phyloP scores from a whole-genome alignment of 2,797 vertebrate genomes.

The Otolemur crassicaudatus region DNA sequence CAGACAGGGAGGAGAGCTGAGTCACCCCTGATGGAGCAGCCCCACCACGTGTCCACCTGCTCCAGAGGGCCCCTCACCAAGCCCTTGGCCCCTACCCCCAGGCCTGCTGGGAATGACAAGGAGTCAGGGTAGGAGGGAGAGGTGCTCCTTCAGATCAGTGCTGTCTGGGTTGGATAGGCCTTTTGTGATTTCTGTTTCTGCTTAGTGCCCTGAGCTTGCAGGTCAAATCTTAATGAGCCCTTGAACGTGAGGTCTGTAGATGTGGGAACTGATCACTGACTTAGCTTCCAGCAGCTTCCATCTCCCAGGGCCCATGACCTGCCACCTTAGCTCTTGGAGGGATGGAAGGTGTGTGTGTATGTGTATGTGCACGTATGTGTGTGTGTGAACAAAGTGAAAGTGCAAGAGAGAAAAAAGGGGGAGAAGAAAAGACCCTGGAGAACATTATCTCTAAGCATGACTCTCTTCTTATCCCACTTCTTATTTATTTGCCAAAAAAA shows the following conservation, averaged over 20 bases:
- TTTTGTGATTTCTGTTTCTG: constrained; percentile 25
- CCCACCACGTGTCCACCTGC: not conserved
- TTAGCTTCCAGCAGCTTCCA: not conserved
- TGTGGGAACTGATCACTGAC: not conserved
- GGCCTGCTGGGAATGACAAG: not conserved
- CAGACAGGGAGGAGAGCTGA: not conserved
- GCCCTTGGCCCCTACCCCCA: not conserved
- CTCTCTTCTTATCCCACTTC: not conserved
- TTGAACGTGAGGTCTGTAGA: not conserved
- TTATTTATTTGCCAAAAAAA: not conserved
- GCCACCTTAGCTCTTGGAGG: not conserved
- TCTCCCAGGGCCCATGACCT: not conserved
- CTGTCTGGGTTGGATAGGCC: not conserved
- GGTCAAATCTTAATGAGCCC: not conserved
- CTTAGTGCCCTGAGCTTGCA: not conserved
- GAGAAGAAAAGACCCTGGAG: not conserved
- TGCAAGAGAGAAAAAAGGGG: not conserved
- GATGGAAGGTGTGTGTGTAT: not conserved
- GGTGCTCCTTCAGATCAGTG: not conserved
- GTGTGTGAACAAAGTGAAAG: not conserved
- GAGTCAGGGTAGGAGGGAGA: not conserved
- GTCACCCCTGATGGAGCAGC: not conserved
- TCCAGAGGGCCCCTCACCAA: not conserved
- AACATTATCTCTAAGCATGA: not conserved
- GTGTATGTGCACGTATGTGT: not conserved